Conservation (phyloP, 2,113 vertebrate species). For the Todiramphus saurophagus region DNA sequence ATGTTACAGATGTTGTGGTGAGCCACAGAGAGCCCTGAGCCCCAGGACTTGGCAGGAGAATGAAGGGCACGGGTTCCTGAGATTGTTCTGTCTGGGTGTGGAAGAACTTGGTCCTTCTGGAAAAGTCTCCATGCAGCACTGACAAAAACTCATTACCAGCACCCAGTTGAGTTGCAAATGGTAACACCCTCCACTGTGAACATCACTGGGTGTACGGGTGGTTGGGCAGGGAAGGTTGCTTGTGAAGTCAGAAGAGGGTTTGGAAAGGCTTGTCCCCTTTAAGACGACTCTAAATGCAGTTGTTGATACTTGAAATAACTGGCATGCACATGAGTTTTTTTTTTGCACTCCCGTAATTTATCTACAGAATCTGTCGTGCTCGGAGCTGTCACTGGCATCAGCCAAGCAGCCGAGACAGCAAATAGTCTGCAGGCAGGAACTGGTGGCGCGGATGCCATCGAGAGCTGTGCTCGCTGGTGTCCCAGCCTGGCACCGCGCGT, state of each 20-base stretch:
- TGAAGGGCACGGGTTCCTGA: not conserved
- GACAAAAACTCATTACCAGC: not conserved
- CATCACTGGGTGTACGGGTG: not conserved
- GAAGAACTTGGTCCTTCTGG: not conserved
- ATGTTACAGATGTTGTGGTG: not conserved
- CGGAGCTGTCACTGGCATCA: not conserved
- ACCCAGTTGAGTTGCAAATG: not conserved
- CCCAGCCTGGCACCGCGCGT: accelerated
- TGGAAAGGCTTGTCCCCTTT: not conserved
- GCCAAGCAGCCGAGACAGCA: not conserved
- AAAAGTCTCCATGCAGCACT: not conserved
- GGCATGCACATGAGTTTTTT: not conserved
- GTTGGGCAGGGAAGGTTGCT: not conserved
- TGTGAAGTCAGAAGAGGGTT: accelerated
- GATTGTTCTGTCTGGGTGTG: not conserved
- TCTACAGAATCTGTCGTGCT: not conserved
- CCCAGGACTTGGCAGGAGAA: not conserved
- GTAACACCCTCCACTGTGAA: accelerated
- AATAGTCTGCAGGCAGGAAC: not conserved
- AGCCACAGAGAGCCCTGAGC: not conserved
- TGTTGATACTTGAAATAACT: not conserved
- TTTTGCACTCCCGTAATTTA: conserved; percentile 12
- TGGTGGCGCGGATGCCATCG: not conserved
- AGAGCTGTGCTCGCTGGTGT: not conserved
- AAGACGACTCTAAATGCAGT: not conserved